These are phyloP conservation scores for Scartelaos histophorus DNA, from an alignment of 2,113 vertebrate genomes.

Conservation along the genomic window DNA sequence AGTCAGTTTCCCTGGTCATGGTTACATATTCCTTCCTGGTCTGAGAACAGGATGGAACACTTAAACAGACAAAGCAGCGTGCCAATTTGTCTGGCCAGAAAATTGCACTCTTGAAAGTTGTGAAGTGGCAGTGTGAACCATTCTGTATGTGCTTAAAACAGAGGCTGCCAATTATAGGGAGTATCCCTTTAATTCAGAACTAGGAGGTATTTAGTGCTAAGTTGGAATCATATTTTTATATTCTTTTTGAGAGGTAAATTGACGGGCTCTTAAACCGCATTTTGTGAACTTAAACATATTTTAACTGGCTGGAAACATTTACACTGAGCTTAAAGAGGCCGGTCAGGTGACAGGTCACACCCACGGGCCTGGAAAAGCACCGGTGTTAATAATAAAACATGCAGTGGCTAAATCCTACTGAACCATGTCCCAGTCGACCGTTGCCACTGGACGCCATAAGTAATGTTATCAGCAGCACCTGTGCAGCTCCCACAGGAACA, in stretches of 20 bases:
- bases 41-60: background rate
- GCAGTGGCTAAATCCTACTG: background rate
- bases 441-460: background rate
- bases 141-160: background rate
- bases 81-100: slow-evolving; percentile 2
- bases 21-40: background rate
- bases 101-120: slow-evolving; percentile 1
- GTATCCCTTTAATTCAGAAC: background rate
- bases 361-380: background rate
- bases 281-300: background rate
- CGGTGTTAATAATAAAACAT: slow-evolving; percentile 2
- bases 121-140: slow-evolving; percentile 1
- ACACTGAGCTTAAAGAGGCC: background rate
- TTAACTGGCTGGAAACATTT: background rate
- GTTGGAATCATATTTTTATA: background rate
- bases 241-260: slow-evolving; percentile 7
- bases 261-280: background rate
- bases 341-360: background rate
- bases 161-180: background rate
- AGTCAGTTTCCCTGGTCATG: background rate
- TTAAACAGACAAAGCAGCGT: background rate
- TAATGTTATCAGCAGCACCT: background rate
- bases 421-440: background rate
- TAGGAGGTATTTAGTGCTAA: background rate
- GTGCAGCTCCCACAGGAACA: background rate